phyloP scores from a whole-genome alignment of 1,140 invertebrate species.

The Trichonephila clavipes region DNA sequence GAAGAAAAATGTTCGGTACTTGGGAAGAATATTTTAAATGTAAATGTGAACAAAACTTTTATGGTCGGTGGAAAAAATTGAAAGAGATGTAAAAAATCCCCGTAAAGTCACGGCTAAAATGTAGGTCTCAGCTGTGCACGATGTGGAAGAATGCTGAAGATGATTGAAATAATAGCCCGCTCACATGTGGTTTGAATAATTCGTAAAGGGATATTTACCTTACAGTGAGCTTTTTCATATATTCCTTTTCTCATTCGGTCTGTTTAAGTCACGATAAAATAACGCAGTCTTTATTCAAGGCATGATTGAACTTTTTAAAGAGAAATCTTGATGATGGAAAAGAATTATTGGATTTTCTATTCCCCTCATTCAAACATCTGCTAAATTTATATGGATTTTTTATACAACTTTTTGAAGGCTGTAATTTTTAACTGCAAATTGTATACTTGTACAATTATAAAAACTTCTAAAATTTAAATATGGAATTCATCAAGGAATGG shows the following conservation, averaged over 20 bases:
- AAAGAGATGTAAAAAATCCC: not conserved
- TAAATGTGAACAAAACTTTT: slow-evolving; percentile 51
- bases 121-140: slow-evolving; percentile 44
- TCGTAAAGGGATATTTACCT: not conserved
- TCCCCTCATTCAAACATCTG: not conserved
- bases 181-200: slow-evolving; percentile 27
- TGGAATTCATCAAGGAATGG: not conserved
- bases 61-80: not conserved
- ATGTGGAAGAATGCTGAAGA: slow-evolving; percentile 4
- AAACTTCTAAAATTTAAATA: not conserved
- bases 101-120: slow-evolving; percentile 35
- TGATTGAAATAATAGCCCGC: not conserved
- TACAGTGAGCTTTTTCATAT: not conserved
- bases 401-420: no score
- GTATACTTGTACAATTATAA: not conserved
- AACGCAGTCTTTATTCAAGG: not conserved
- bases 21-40: slow-evolving; percentile 61
- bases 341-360: not conserved
- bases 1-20: not conserved
- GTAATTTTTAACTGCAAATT: no score
- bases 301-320: not conserved
- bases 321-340: not conserved
- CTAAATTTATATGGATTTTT: not conserved
- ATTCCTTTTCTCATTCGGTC: not conserved
- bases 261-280: not conserved